These are phyloP conservation scores for Linnaemya vulpina DNA, from an alignment of 2,888 invertebrate species.

Conservation along the genomic window DNA sequence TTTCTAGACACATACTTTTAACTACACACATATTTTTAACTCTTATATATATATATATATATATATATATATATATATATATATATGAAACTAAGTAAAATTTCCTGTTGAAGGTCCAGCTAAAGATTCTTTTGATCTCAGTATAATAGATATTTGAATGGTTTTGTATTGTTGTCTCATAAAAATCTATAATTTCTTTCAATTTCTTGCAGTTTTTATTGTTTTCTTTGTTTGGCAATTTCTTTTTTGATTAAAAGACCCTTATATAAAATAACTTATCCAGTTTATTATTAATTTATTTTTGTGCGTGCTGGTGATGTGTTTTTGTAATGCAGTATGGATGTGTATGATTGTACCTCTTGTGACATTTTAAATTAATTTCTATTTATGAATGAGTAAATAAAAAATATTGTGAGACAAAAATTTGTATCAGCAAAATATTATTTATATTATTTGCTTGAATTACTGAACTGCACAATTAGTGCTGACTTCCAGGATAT, in stretches of 20 bases:
- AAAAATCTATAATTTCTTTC: conserved; percentile 65
- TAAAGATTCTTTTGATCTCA: conserved; percentile 45
- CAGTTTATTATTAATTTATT: conserved; percentile 37
- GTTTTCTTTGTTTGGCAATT: conserved; percentile 16
- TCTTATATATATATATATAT: no score
- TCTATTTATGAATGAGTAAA: conserved; percentile 12
- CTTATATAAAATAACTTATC: conserved; percentile 37
- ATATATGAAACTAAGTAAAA: neutral
- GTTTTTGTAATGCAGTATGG: neutral
- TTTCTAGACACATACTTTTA: no score
- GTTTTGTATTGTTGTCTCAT: conserved; percentile 57
- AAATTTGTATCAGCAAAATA: neutral
- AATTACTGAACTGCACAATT: no score
- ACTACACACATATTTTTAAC: no score
- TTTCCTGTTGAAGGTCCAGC: neutral
- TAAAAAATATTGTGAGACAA: neutral
- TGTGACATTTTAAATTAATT: conserved; percentile 47
- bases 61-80: neutral
- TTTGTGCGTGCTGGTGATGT: conserved; percentile 52
- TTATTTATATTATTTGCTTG: no score
- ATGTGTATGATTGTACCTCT: conserved; percentile 1
- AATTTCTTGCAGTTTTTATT: conserved; percentile 16
- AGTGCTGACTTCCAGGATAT: no score
- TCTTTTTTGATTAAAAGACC: conserved; percentile 31
- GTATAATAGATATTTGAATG: conserved; percentile 64